Evolutionary conservation across 92 coral and sea anemone species (phyloP), one percentile per base, ranked within the genome.

Genomic region (Epizoanthus illoricatus): DNA sequence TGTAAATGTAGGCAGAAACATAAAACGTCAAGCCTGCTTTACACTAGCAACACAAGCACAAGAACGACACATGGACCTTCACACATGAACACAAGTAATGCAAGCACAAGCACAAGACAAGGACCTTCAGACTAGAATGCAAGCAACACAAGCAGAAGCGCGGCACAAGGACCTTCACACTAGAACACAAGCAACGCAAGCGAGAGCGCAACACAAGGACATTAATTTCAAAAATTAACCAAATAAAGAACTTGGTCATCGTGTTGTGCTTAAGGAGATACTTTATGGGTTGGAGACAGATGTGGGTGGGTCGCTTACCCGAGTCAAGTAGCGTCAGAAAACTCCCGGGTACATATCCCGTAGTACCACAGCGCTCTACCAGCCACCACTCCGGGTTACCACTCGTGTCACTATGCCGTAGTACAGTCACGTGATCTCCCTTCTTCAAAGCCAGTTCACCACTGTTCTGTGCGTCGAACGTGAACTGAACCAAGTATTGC

Each of bases 351-450:
- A 93, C 95, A 80, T 90, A 96, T 16, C 99, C 99, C 19, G 89
- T 86, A 19, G 86, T 65, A 68, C 98, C 98, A 68, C 81, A 76
- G 41, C 76, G 63, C 39, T 85, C 86, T 41, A 94, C 90, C 56
- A 90, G 84, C 99, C 99, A 96, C 99, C 99, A 96, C 42, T 96
- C 99, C 2, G 88, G 82, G 88, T 94, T 94, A 72, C 98, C 99
- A 79, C 92, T 88, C 0, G 87, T 87, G 80, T 96, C 99, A 65
- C 93, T 86, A 79, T 87, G 84, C n/a, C 92, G 87, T 58, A 90
- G 79, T 20, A 96, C 95, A 18, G 90, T 89, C 47, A 96, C 97
- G 15, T 86, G 64, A 42, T 93, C 94, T 4, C 92, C 94, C 65
- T 91, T 92, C 76, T 86, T 84, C 41, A 96, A 90, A 16, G 92